Base-by-base conservation (phyloP, 2,888 invertebrate genomes). In the Brachylomia viminalis region DNA sequence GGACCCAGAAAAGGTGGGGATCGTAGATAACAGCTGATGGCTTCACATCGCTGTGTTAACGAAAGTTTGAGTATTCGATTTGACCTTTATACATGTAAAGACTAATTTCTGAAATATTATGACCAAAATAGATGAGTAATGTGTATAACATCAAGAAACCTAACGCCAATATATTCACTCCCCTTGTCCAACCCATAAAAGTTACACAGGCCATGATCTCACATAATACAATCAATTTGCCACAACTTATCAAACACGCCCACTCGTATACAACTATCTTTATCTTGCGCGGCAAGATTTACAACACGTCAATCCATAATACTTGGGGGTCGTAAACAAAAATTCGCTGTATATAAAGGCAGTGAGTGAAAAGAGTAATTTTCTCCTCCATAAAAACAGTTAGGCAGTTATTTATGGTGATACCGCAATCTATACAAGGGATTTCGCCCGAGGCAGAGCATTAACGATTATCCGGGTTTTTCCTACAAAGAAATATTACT, bases 321-420 rank as follows among this genome's bases (percentile, higher is more conserved):
- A 87, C 86, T 82, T 72, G 74, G 45, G 61, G 69, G 92, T 92
- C 92, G 92, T 94, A 94, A 94, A 93, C 91, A 93, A 92, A 93
- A 94, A 92, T 90, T 90, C 90, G 89, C 89, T 86, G 91, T 93
- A 92, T 92, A 94, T 94, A 94, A 94, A 93, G 91, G 94, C 94
- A 94, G 92, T 94, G 93, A 95, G 93, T 94, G 93, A 93, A 93
- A 93, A 94, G 93, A 93, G 93, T 93, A 93, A 94, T 94, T 93
- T 94, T 93, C 93, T 94, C 95, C 94, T 94, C 95, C 95, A 95
- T 95, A 96, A 95, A 96, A 96, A 95, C 95, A 95, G 95, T 95
- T 95, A 93, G 93, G 92, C 92, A 93, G 95, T 95, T 96, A 96
- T 96, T 96, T 96, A 95, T 95, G 95, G 93, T 94, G 95, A 95